A percentile compares a stretch with the other conserved stretches of the same genome.
Evolutionary conservation across 2,888 invertebrate genomes (phyloP).

Genomic region (Apamea monoglypha): DNA sequence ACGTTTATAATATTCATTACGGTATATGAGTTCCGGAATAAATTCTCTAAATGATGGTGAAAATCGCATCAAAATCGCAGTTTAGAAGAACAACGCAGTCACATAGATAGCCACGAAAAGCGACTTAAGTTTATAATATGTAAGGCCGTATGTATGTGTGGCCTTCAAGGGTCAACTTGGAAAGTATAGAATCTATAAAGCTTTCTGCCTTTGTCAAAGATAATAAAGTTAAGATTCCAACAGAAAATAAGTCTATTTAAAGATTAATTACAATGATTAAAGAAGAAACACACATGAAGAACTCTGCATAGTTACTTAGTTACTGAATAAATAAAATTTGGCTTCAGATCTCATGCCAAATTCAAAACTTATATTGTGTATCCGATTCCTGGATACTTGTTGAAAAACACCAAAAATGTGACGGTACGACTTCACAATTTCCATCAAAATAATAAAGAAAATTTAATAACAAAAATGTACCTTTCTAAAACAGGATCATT

Average conservation of each 20-base stretch:
- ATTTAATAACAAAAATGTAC: constrained; percentile 8
- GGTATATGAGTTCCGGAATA: too few species aligned
- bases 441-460: constrained; percentile 6
- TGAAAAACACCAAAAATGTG: too few species aligned
- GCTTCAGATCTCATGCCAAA: neutral
- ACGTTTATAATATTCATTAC: too few species aligned
- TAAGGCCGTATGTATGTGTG: neutral
- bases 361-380: constrained; percentile 2
- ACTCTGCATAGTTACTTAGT: neutral
- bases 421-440: neutral
- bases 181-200: neutral
- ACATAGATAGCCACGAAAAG: too few species aligned
- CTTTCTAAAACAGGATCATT: constrained; percentile 31
- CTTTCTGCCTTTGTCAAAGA: neutral
- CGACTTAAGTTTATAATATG: too few species aligned
- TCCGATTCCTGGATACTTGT: constrained; percentile 9
- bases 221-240: neutral
- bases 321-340: neutral
- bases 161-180: neutral
- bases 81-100: too few species aligned
- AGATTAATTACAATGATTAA: neutral
- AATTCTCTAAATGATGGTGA: too few species aligned
- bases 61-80: too few species aligned
- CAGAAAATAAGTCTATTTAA: neutral
- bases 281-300: neutral